Evolutionary conservation across 2,888 invertebrate species (phyloP).

Genomic region (Drosophila aldrichi): DNA sequence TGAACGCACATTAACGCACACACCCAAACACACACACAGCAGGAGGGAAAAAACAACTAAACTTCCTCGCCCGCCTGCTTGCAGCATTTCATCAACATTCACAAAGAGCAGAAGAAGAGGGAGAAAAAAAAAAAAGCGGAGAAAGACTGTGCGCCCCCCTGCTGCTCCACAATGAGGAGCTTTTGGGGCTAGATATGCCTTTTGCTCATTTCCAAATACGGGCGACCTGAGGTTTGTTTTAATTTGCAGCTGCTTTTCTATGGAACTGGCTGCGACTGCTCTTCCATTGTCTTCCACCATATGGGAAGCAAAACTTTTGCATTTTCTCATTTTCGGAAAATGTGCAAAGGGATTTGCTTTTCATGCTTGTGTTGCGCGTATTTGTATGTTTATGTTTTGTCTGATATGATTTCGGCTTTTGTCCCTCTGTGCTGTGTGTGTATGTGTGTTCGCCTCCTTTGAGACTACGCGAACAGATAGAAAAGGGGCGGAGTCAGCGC

Average conservation of each 20-base stretch:
- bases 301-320: conserved; percentile 74
- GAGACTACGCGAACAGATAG: conserved; percentile 63
- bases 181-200: conserved; percentile 14
- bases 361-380: conserved; percentile 71
- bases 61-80: conserved; percentile 13
- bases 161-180: neutral
- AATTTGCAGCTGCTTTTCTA: conserved; percentile 77
- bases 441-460: conserved; percentile 46
- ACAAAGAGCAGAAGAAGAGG: conserved; percentile 9
- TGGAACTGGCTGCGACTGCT: conserved; percentile 37
- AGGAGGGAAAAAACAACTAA: conserved; percentile 34
- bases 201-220: conserved; percentile 78
- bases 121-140: neutral
- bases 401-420: conserved; percentile 77
- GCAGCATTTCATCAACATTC: conserved; percentile 71
- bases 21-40: conserved; percentile 6
- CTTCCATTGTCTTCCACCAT: conserved; percentile 55
- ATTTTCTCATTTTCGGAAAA: conserved; percentile 82
- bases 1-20: conserved; percentile 69
- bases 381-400: conserved; percentile 75
- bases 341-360: conserved; percentile 81
- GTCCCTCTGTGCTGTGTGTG: conserved; percentile 49
- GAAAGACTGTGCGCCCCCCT: neutral
- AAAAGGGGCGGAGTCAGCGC: conserved; percentile 14
- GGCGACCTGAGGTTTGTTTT: conserved; percentile 82